Conservation (phyloP, 1,140 invertebrate species). For the Bombus impatiens region DNA sequence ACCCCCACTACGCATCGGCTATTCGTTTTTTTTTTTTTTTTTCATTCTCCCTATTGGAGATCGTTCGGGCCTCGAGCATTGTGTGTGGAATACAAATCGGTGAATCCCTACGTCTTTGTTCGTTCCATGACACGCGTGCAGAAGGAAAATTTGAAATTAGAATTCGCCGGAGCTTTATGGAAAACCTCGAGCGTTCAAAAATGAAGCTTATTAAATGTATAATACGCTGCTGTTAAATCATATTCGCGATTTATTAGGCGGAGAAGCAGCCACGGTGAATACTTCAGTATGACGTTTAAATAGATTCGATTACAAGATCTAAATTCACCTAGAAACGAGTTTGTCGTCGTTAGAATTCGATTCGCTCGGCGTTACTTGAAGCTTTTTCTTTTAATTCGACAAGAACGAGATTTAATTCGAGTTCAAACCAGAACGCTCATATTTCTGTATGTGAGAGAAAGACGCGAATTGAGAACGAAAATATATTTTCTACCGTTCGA, state of each 20-base stretch:
- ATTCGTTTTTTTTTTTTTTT: not conserved
- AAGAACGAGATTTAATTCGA: too few relatives aligned
- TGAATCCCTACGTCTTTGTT: not conserved
- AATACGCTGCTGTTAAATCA: not conserved
- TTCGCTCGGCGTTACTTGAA: too few relatives aligned
- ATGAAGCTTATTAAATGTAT: not conserved
- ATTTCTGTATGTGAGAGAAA: too few relatives aligned
- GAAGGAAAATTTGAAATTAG: too few relatives aligned
- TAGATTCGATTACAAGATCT: not conserved
- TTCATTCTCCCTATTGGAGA: not conserved
- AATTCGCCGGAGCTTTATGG: not conserved
- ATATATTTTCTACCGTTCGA: constrained; percentile 11
- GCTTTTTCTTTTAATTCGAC: too few relatives aligned
- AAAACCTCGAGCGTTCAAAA: not conserved
- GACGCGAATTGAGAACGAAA: not conserved
- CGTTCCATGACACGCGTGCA: not conserved
- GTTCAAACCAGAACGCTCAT: too few relatives aligned
- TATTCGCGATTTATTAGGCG: not conserved
- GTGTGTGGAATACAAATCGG: not conserved
- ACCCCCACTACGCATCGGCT: not conserved
- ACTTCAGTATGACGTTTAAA: not conserved
- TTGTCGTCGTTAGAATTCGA: too few relatives aligned
- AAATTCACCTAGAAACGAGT: not conserved
- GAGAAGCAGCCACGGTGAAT: not conserved
- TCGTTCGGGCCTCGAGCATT: not conserved